Evolutionary conservation across 2,113 vertebrate genomes (phyloP).

Genomic region (Gasterosteus aculeatus): DNA sequence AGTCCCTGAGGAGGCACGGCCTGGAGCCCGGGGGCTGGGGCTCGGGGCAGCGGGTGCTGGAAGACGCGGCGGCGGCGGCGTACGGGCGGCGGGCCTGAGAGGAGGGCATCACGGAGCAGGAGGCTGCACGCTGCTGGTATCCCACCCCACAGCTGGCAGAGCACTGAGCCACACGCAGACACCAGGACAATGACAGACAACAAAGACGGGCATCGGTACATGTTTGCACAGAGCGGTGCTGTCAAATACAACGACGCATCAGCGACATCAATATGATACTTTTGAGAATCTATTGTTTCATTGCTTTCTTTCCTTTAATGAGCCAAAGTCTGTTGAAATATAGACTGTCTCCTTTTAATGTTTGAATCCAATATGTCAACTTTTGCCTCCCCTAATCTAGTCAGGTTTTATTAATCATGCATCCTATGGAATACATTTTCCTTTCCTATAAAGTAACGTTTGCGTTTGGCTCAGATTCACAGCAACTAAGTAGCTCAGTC

Average conservation of each 20-base stretch:
- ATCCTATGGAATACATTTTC: not conserved
- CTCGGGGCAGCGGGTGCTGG: constrained; percentile 78
- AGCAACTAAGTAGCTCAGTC: not conserved
- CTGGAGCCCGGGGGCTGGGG: constrained; percentile 71
- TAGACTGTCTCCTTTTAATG: not conserved
- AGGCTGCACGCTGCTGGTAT: constrained; percentile 82
- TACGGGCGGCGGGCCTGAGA: constrained; percentile 49
- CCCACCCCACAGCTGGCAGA: constrained; percentile 84
- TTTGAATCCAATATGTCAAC: not conserved
- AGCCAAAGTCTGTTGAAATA: not conserved
- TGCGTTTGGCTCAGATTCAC: not conserved
- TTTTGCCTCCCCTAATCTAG: not conserved
- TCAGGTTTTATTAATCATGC: not conserved
- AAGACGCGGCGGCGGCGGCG: constrained; percentile 39
- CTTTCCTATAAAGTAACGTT: not conserved
- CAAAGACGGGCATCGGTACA: not conserved
- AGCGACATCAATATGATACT: not conserved
- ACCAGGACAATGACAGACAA: constrained; percentile 21
- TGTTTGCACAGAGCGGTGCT: not conserved
- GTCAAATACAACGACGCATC: not conserved
- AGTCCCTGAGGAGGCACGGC: constrained; percentile 83
- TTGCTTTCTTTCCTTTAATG: not conserved
- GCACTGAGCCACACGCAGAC: constrained; percentile 80
- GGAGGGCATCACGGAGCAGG: constrained; percentile 79
- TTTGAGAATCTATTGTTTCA: not conserved